phyloP scores from a whole-genome alignment of 35 echinoderm and acorn worm genomes.

The Apostichopus japonicus region DNA sequence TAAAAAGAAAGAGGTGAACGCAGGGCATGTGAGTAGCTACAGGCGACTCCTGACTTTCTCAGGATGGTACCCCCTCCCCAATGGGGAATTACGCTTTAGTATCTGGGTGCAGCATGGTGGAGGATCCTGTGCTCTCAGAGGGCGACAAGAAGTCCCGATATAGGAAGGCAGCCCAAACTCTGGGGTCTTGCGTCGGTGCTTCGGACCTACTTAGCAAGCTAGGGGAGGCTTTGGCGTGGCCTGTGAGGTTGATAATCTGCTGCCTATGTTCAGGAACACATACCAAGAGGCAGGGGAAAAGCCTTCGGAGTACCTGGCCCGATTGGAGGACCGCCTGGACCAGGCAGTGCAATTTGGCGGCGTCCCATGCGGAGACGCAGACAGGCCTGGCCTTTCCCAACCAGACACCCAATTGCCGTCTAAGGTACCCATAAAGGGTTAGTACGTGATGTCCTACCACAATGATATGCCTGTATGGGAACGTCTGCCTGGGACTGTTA shows the following conservation, averaged over 20 bases:
- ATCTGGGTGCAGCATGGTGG: too few relatives aligned
- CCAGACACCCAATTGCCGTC: neutral
- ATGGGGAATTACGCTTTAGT: too few relatives aligned
- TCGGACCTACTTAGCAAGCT: neutral
- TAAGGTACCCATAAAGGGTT: too few relatives aligned
- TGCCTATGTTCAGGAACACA: constrained; percentile 35
- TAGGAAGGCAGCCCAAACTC: neutral
- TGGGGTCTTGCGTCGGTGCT: neutral
- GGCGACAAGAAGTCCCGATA: neutral
- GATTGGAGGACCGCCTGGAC: constrained; percentile 17
- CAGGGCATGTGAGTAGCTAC: neutral
- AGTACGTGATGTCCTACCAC: neutral
- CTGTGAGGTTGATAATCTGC: constrained; percentile 28
- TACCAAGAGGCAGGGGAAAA: constrained; percentile 13
- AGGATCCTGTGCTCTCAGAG: too few relatives aligned
- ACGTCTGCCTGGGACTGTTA: constrained; percentile 6
- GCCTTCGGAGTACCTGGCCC: constrained; percentile 35
- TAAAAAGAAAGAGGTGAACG: neutral
- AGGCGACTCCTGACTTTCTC: constrained; percentile 62
- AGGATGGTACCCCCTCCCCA: constrained; percentile 21
- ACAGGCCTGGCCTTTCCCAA: neutral
- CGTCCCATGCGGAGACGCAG: neutral
- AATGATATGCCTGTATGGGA: neutral
- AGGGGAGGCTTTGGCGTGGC: constrained; percentile 9
- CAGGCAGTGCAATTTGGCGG: constrained; percentile 44